These are phyloP conservation scores for Philhelius pedissequus DNA, from an alignment of 2,888 invertebrate genomes.

Conservation along the genomic window DNA sequence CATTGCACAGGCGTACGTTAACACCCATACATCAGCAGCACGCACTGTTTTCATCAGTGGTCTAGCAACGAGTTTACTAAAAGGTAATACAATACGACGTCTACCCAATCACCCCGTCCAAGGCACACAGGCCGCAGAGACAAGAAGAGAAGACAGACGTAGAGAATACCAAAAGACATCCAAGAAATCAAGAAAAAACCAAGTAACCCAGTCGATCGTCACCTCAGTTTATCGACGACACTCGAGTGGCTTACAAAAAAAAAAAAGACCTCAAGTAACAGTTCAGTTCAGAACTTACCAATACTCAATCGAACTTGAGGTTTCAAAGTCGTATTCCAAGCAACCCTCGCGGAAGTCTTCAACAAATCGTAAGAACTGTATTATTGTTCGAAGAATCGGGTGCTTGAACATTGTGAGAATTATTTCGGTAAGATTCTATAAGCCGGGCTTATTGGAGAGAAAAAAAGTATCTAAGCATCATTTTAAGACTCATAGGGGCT, in stretches of 20 bases:
- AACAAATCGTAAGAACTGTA: background rate
- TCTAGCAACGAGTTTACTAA: conserved; percentile 47
- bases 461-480: background rate
- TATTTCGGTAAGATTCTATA: conserved; percentile 22
- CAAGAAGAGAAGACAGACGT: conserved; percentile 45
- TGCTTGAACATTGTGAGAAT: background rate
- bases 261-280: conserved; percentile 7
- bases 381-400: background rate
- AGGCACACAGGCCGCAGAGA: conserved; percentile 11
- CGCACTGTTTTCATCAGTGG: conserved; percentile 3
- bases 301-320: conserved; percentile 25
- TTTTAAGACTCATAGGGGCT: background rate
- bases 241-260: conserved; percentile 62
- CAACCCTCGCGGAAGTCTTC: conserved; percentile 7
- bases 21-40: conserved; percentile 45
- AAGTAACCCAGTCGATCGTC: conserved; percentile 61
- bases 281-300: conserved; percentile 37
- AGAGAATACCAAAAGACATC: conserved; percentile 10
- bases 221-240: conserved; percentile 65
- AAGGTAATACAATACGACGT: conserved; percentile 37
- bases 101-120: conserved; percentile 46
- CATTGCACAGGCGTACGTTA: conserved; percentile 9
- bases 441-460: conserved; percentile 21
- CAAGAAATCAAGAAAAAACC: conserved; percentile 60
- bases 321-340: conserved; percentile 2